Base-by-base conservation (phyloP, 2,888 invertebrate species). In the Drosophila subsilvestris region DNA sequence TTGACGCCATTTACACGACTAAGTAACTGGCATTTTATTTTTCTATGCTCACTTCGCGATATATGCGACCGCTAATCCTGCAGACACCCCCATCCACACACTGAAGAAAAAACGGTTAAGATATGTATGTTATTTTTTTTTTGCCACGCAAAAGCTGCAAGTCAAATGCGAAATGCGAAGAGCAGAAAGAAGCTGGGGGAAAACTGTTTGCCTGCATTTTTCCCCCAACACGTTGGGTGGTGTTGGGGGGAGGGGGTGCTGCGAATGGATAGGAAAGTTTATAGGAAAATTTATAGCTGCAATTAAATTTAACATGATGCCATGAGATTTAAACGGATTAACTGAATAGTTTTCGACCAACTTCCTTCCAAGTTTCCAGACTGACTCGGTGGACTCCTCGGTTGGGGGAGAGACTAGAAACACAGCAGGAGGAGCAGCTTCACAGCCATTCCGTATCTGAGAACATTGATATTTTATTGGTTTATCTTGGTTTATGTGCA, bases 251-350 rank as follows among this genome's bases (percentile, higher is more conserved):
- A 14, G 10, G 20, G 32, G 18, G n/a, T 18, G n/a, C 18, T 18
- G 25, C 49, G 43, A 43, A 67, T 67, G 80, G 78, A 88, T 84
- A 71, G 73, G n/a, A 83, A 88, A 74, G 74, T 88, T 83, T 83
- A 83, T 88, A 70, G 75, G 49, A 56, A 84, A 86, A 85, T 85
- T 85, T 85, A 89, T 89, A 56, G 86, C 88, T 73, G 78, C 89
- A 85, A 85, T 85, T 85, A 85, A 85, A 89, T 79, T 87, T 77
- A 87, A 87, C 88, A 87, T 74, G 86, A 89, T 81, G 74, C 69
- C 74, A 75, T 74, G 86, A 75, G 88, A 81, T 87, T 85, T 85
- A 72, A 89, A 63, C 79, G 88, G 81, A 83, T 88, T 86, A 83
- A 75, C 75, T 78, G 81, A 88, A 88, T 83, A 83, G 82, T 82